These are phyloP conservation scores for Megatriorchis doriae DNA, from an alignment of 2,113 vertebrate genomes.

Conservation along the genomic window DNA sequence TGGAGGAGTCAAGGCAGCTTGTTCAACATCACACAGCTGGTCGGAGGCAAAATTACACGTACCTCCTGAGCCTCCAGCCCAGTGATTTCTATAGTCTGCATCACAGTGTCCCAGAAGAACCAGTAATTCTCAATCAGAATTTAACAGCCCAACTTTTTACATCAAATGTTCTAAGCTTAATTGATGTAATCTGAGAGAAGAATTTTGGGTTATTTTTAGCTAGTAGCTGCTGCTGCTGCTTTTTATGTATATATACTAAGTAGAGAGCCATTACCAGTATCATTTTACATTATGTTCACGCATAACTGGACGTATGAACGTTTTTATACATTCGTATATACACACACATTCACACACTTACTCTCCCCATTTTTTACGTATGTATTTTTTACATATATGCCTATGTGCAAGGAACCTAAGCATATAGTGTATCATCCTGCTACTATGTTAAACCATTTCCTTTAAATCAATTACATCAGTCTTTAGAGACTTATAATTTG, in stretches of 20 bases:
- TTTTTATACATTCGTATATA: neutral
- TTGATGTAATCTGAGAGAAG: slow-evolving; percentile 50
- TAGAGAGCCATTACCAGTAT: slow-evolving; percentile 45
- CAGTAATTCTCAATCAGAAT: neutral
- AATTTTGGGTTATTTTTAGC: slow-evolving; percentile 42
- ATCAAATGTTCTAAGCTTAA: slow-evolving; percentile 39
- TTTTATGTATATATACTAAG: slow-evolving; percentile 48
- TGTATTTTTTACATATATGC: neutral
- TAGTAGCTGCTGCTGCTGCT: slow-evolving; percentile 47
- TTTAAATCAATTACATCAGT: neutral
- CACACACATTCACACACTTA: neutral
- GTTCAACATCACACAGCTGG: neutral
- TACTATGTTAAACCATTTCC: neutral
- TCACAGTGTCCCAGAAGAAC: neutral
- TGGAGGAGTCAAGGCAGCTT: neutral
- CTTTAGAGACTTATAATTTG: neutral
- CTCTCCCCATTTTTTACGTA: neutral
- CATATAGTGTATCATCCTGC: neutral
- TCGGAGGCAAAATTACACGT: neutral
- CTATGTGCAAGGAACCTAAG: neutral
- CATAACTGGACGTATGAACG: neutral
- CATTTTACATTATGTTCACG: neutral
- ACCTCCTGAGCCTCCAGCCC: neutral
- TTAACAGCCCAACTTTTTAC: neutral
- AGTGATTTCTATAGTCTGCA: neutral